Evolutionary conservation across 2,113 vertebrate species (phyloP), one percentile per base, ranked within the genome.

Genomic region (Sceloporus undulatus): DNA sequence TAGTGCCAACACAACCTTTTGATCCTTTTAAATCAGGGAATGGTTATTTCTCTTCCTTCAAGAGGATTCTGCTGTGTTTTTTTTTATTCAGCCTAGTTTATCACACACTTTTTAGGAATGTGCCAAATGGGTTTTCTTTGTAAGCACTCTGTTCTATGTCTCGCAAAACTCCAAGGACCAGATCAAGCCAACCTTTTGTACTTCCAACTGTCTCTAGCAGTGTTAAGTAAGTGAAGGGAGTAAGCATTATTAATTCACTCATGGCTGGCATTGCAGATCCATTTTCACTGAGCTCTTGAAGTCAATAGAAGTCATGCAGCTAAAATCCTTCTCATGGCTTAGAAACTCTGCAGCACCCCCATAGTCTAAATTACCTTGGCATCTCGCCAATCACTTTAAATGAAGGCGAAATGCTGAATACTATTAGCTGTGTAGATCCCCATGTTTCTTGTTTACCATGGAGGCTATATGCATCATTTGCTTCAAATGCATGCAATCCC

Each of bases 261-360:
- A 18, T 75, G 85, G 91, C 79, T 75, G 25, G 82, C 88, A 54
- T 75, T 85, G 87, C 79, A 73, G 93, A 94, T 93, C 84, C 29
- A 5, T 68, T 86, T 90, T 82, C 89, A 82, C 8, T 38, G 74
- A 93, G 92, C 34, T 78, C 89, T 91, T 84, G 76, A 89, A 93
- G 73, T 66, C 85, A 90, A 13, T 82, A 82, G 87, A 81, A 68
- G 85, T 86, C 93, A 88, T 21, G 87, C 89, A 87, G 88, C 90
- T 94, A 93, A 93, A 94, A 87, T 87, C 84, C 90, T 90, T 86
- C 75, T 89, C n/a, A 3, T 85, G 78, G 83, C 89, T 94, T 90
- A 90, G 86, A 84, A 87, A 90, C 80, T 74, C 86, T 62, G 48
- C 84, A 85, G 79, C 88, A 90, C 42, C 78, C 76, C 84, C 62